Percentiles rank a stretch among this genome's conserved stretches.
These are phyloP conservation scores for Drosophila lacertosa DNA, from an alignment of 1,140 invertebrate genomes.

Conservation along the genomic window DNA sequence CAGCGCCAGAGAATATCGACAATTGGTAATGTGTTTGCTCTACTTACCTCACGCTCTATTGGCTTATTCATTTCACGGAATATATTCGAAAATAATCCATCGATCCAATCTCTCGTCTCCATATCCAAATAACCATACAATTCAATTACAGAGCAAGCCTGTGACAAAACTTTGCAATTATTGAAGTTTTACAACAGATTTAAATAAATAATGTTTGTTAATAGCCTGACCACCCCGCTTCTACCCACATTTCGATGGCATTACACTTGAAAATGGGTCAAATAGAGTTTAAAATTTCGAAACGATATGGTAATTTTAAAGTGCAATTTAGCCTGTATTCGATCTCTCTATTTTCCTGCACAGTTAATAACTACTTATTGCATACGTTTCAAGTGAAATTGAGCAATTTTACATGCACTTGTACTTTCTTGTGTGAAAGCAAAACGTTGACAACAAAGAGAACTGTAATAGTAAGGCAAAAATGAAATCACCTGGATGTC, in stretches of 20 bases:
- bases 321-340: neutral
- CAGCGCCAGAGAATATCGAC: conserved; percentile 3
- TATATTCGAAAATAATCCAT: conserved; percentile 94
- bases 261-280: neutral
- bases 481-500: conserved; percentile 35
- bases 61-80: conserved; percentile 95
- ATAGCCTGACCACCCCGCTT: too few relatives aligned
- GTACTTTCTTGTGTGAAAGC: conserved; percentile 33
- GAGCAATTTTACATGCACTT: conserved; percentile 62
- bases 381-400: conserved; percentile 48
- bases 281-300: neutral
- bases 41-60: conserved; percentile 85
- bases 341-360: neutral
- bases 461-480: conserved; percentile 49
- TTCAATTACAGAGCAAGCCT: conserved; percentile 94
- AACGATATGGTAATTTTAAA: conserved; percentile 2
- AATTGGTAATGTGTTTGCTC: neutral
- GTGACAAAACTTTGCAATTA: conserved; percentile 27
- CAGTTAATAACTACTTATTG: conserved; percentile 30
- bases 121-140: conserved; percentile 95
- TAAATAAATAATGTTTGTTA: conserved; percentile 1
- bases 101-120: conserved; percentile 94
- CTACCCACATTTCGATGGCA: too few relatives aligned
- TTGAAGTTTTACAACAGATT: neutral
- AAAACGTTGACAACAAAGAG: conserved; percentile 48